Base-by-base conservation (phyloP, 2,888 invertebrate genomes). In the Amphipyra tragopoginis region DNA sequence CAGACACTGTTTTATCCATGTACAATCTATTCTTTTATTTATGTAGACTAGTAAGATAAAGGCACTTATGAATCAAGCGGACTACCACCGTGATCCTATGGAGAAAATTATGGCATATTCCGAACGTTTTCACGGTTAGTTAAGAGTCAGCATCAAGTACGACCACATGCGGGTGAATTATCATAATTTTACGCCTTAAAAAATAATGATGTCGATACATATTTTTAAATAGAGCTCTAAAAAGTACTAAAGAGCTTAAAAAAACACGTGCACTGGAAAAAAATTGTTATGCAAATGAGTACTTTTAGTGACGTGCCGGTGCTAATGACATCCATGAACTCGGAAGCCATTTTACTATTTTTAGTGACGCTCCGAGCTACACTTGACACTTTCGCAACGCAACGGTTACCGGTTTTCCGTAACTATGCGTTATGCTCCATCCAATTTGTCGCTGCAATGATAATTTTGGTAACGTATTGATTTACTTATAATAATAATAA, bases 251-350 rank as follows among this genome's bases (percentile, higher is more conserved):
- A n/a, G 8, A 50, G 10, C 26, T 51, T 33, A 6, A 10, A 8
- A 70, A 71, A 7, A 1, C 64, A 55, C 56, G 33, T 49, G 55
- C 14, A 38, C 2, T 10, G 10, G 26, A 39, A 59, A 43, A 29
- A 50, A 15, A 53, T 14, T 4, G 26, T 43, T 43, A 52, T 67
- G 43, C 40, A 68, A 67, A 73, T 56, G 40, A 47, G 56, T 21
- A 50, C 36, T 52, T 63, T 55, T 50, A 55, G 42, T 73, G 55
- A 53, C 61, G 61, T 34, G 8, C 21, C 57, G 47, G 64, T 75
- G 77, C 73, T 83, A 83, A 87, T 75, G 85, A 81, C 80, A 85
- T 82, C 75, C 76, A 81, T 87, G 84, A 86, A 86, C 87, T 87
- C 79, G 84, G 85, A 87, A 87, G 83, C 74, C 65, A 72, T 75